Base-by-base conservation (phyloP, 2,797 vertebrate species). In the Catostomus latipinnis region DNA sequence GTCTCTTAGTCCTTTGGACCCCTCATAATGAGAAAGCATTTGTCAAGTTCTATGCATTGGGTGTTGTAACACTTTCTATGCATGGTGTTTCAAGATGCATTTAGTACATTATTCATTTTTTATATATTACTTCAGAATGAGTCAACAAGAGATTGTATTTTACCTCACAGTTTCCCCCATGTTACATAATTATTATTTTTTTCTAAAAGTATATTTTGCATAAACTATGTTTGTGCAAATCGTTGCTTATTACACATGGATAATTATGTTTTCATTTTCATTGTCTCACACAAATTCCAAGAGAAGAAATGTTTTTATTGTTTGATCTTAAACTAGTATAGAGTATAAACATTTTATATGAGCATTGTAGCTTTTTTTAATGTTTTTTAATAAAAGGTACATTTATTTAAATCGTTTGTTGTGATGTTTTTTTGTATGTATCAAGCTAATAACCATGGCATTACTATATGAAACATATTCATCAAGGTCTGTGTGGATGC, bases 181-280 rank as follows among this genome's bases (percentile, higher is more conserved):
- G 73, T 89, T 85, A 83, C 83, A 93, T 88, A 91, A 50, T 58
- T 89, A 89, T 91, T 93, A 93, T 93, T 76, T 67, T 67, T 75
- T 52, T 69, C 45, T 14, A 61, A 63, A 80, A 62, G 5, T 34
- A 57, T 11, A 22, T 53, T 53, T 85, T 78, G 93, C 92, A 91
- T 92, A 90, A 66, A 90, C 91, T 90, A 89, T 90, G 89, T 71
- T 90, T 88, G 57, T 77, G 74, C 70, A 65, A 69, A 43, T 63
- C 68, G 73, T 80, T 67, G 61, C 46, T 73, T 78, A 54, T 81
- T 66, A 54, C 14, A 61, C 43, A 50, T 16, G 73, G 86, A 89
- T 74, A 87, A 89, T 90, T 91, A 34, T 34, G 91, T 92, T 93
- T 92, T 94, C 91, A 92, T 87, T 79, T 90, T 89, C 89, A 69